phyloP scores from a whole-genome alignment of 2,797 vertebrate genomes.

The Phyllotis vaccarum region DNA sequence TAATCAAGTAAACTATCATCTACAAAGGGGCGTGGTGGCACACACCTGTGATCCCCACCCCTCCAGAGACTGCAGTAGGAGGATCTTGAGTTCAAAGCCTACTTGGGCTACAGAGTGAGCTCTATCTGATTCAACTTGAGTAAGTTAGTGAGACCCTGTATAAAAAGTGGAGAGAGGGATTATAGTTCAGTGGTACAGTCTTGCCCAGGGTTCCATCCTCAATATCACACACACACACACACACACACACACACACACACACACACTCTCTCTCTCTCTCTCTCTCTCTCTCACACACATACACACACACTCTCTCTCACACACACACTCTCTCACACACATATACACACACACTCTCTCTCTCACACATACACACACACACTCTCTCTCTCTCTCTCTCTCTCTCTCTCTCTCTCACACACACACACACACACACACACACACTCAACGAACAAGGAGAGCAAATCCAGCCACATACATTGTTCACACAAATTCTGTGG shows the following conservation, averaged over 20 bases:
- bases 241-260: no score
- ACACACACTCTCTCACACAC: no score
- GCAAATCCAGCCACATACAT: not conserved
- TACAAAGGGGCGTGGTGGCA: rapidly evolving
- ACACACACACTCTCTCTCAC: no score
- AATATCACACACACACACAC: no score
- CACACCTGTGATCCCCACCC: not conserved
- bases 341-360: no score
- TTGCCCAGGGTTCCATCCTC: not conserved
- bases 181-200: not conserved
- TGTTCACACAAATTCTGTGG: not conserved
- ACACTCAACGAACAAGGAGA: not conserved
- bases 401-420: no score
- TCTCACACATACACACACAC: no score
- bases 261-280: no score
- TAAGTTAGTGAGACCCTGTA: not conserved
- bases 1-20: not conserved
- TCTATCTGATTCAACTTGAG: not conserved
- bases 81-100: not conserved
- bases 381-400: no score
- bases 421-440: no score
- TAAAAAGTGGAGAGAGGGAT: not conserved
- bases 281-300: no score
- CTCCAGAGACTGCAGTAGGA: not conserved
- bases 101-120: not conserved